Evolutionary conservation across 1,140 invertebrate genomes (phyloP).

Genomic region (Drosophila elegans): DNA sequence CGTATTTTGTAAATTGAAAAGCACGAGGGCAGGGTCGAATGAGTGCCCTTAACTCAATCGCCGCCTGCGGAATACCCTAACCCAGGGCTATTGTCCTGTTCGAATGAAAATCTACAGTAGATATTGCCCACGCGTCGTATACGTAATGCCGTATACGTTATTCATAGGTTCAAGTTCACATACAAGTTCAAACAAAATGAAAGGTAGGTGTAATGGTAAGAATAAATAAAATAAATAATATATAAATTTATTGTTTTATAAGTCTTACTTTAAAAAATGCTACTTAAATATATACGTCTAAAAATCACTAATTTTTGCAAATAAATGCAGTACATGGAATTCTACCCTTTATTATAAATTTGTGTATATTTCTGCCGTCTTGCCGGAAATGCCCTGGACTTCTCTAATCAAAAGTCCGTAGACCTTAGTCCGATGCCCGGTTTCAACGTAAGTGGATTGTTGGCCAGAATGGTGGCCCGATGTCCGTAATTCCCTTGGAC

Average conservation of each 20-base stretch:
- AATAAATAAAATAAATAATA: too few species aligned
- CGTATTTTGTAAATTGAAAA: conserved; percentile 61
- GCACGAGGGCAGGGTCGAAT: conserved; percentile 9
- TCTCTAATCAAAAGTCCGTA: neutral
- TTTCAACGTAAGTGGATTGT: conserved; percentile 41
- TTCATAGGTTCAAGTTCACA: neutral
- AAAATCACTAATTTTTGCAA: too few species aligned
- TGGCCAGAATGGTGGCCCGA: conserved; percentile 28
- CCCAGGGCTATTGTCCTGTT: too few species aligned
- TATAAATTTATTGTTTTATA: too few species aligned
- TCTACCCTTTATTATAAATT: too few species aligned
- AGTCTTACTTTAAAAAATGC: too few species aligned
- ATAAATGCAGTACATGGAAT: neutral
- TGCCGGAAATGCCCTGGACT: neutral
- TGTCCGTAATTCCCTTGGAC: conserved; percentile 32
- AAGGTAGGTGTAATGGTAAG: neutral
- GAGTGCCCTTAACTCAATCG: neutral
- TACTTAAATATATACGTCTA: too few species aligned
- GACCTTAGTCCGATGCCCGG: neutral
- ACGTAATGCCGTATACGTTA: conserved; percentile 16
- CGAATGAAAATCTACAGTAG: neutral
- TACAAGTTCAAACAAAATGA: neutral
- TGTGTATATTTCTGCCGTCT: too few species aligned
- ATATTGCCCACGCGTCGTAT: conserved; percentile 7
- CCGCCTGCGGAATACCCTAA: conserved; percentile 7